These are phyloP conservation scores for Crotalus horridus DNA, from an alignment of 2,113 vertebrate species.

Conservation along the genomic window DNA sequence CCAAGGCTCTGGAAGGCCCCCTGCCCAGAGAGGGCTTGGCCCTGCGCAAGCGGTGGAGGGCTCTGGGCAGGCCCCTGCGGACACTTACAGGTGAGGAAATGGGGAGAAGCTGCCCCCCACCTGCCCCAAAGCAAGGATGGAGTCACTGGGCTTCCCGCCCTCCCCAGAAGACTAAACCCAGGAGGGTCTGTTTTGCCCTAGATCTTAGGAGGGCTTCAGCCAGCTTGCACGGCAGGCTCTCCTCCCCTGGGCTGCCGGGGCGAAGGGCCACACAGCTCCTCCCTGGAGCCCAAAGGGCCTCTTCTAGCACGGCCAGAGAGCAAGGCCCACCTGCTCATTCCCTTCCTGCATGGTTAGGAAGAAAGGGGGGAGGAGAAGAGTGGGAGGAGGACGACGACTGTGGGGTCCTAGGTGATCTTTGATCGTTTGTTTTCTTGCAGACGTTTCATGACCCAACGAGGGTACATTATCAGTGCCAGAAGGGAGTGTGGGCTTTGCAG, in stretches of 20 bases:
- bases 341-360: neutral
- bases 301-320: neutral
- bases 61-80: neutral
- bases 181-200: neutral
- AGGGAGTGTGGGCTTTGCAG: no score
- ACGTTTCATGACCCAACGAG: no score
- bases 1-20: neutral
- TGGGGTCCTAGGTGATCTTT: neutral
- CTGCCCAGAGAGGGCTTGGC: neutral
- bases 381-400: neutral
- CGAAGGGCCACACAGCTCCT: neutral
- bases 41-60: neutral
- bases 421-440: no score
- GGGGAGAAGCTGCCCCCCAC: no score
- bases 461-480: no score
- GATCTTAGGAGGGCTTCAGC: neutral
- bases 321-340: neutral
- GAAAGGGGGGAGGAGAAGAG: no score
- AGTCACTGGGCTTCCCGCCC: neutral
- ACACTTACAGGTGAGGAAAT: constrained; percentile 1
- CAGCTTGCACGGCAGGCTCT: neutral
- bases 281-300: neutral
- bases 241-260: neutral
- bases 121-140: neutral
- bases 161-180: neutral